A percentile compares a stretch with the other conserved stretches of the same genome.
Evolutionary conservation across 2,113 vertebrate species (phyloP).

Genomic region (Mohoua ochrocephala): DNA sequence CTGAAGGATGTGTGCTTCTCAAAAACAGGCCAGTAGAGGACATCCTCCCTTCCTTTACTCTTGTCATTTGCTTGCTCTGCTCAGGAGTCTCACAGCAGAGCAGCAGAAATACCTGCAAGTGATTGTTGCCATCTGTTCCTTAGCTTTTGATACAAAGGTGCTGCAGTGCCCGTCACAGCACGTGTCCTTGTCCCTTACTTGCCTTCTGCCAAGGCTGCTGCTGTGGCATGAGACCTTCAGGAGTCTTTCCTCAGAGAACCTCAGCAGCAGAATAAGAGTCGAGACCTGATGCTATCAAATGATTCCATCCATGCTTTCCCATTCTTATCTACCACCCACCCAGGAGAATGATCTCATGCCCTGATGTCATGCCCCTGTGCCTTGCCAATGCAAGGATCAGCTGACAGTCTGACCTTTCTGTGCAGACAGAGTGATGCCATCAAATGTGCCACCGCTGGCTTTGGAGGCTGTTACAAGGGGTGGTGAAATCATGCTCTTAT

Average conservation of each 20-base stretch:
- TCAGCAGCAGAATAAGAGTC: not conserved
- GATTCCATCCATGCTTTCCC: not conserved
- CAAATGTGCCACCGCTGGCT: not conserved
- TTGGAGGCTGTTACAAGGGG: rapidly evolving
- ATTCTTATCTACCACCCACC: not conserved
- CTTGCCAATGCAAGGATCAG: not conserved
- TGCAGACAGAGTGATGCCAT: not conserved
- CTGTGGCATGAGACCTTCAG: not conserved
- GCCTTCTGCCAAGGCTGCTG: not conserved
- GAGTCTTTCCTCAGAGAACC: not conserved
- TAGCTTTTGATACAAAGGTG: not conserved
- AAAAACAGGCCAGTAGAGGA: not conserved
- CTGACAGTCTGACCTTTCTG: not conserved
- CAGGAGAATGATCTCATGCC: rapidly evolving
- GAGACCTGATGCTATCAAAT: not conserved
- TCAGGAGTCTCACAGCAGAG: not conserved
- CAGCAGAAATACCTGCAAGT: not conserved
- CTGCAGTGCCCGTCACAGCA: not conserved
- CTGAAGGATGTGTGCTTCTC: not conserved
- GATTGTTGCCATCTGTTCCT: not conserved
- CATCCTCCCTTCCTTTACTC: not conserved
- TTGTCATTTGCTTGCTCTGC: not conserved
- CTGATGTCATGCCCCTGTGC: rapidly evolving
- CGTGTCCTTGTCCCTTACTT: not conserved
- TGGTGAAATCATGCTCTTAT: not conserved